Evolutionary conservation across 2,113 vertebrate genomes (phyloP), one percentile per base, ranked within the genome.

Genomic region (Gila orcuttii): DNA sequence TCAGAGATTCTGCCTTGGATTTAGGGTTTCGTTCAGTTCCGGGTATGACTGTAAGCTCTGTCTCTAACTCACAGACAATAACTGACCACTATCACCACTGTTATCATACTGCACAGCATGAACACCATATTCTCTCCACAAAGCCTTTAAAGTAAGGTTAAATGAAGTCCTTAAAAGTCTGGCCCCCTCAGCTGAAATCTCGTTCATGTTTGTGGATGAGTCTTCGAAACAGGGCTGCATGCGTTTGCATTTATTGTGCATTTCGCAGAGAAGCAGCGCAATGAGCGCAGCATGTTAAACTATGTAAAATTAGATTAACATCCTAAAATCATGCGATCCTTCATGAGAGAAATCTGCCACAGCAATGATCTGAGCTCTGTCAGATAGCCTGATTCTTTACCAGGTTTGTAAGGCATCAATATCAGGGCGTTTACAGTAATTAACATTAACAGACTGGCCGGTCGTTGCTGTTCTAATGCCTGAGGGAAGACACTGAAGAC

Each of bases 401-500:
- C 21, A 69, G 28, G 47, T 74, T 28, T 57, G 8, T 45, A 57
- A 81, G 57, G 62, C 66, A 75, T 76, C 69, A 73, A 86, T 76
- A 62, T 17, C 47, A 59, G 76, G 69, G 6, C 5, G 45, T 2
- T 79, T 31, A 25, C 50, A 76, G 84, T 83, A 33, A 79, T 79
- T 57, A 59, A 76, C 74, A 82, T 74, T 45, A n/a, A 47, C 68
- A 68, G 71, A 64, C 76, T 52, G n/a, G 64, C 57, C 74, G 75
- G 80, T 80, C 83, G 64, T 89, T 88, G 64, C 64, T 68, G 39
- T 31, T 76, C 83, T 86, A 84, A 90, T 79, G 77, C 84, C 85
- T 60, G 64, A 13, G 84, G 52, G 82, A 77, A 86, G 78, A 87
- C 79, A n/a, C 21, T 59, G 69, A 89, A 85, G 85, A 90, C 83